Percentiles rank a stretch among this genome's conserved stretches.
phyloP scores from a whole-genome alignment of 2,113 vertebrate species.

The Pelecanoides urinatrix region DNA sequence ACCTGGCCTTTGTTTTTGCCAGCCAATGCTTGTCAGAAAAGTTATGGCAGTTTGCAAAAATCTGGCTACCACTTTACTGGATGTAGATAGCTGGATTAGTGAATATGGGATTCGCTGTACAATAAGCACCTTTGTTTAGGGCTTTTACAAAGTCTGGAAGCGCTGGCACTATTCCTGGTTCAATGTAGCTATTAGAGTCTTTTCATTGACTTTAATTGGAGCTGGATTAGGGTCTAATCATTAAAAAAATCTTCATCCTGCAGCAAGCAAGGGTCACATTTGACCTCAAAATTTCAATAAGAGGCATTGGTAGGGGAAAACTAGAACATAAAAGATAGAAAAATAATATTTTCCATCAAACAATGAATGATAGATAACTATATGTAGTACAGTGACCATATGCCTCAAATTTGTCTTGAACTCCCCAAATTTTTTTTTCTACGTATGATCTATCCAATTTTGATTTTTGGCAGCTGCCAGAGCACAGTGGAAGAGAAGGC shows the following conservation, averaged over 20 bases:
- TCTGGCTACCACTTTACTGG: background rate
- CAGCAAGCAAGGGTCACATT: background rate
- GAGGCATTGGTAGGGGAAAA: background rate
- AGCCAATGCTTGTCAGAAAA: background rate
- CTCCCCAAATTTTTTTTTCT: background rate
- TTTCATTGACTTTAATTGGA: slow-evolving; percentile 55
- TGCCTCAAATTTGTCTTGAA: slow-evolving; percentile 21
- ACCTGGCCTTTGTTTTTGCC: background rate
- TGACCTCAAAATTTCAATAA: slow-evolving; percentile 3
- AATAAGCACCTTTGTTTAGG: slow-evolving; percentile 35
- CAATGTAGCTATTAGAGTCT: slow-evolving; percentile 20
- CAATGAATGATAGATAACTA: background rate
- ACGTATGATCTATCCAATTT: background rate
- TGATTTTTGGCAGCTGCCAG: slow-evolving; percentile 39
- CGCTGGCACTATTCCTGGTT: background rate
- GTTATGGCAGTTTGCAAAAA: background rate
- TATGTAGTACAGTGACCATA: background rate
- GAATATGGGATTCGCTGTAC: background rate
- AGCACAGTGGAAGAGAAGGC: background rate
- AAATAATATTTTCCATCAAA: background rate
- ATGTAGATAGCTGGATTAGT: background rate
- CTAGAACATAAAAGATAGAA: background rate
- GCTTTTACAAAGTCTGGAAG: slow-evolving; percentile 15
- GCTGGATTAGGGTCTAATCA: slow-evolving; percentile 38
- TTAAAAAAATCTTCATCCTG: slow-evolving; percentile 16